Conservation (phyloP, 1,140 invertebrate genomes). For the Conus betulinus region DNA sequence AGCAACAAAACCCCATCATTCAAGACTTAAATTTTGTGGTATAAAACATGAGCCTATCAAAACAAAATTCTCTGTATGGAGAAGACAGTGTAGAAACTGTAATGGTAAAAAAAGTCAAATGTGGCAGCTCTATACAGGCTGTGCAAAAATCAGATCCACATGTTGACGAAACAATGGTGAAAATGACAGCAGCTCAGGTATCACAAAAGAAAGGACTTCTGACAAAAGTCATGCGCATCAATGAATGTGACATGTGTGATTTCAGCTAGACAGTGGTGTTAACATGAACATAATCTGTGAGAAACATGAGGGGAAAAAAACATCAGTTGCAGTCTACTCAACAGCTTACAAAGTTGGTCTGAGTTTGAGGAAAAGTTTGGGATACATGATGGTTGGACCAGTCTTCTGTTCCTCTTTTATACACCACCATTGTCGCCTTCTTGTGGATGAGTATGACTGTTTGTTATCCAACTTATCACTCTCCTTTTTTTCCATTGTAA, state of each 20-base stretch:
- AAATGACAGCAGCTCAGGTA: not conserved
- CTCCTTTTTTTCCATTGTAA: too few relatives aligned
- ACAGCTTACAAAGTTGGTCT: not conserved
- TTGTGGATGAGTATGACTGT: too few relatives aligned
- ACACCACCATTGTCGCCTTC: too few relatives aligned
- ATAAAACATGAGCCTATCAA: not conserved
- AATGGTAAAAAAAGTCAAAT: not conserved
- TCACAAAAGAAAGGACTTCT: not conserved
- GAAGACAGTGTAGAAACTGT: not conserved
- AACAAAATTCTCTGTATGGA: not conserved
- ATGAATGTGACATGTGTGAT: not conserved
- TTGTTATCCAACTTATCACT: too few relatives aligned
- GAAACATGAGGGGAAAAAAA: not conserved
- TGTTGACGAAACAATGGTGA: not conserved
- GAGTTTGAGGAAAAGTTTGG: too few relatives aligned
- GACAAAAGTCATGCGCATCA: not conserved
- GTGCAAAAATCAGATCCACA: not conserved
- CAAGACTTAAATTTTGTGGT: not conserved
- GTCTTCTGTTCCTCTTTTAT: too few relatives aligned
- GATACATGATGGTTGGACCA: too few relatives aligned
- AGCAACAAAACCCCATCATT: not conserved
- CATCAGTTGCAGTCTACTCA: not conserved
- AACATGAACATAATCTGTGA: slow-evolving; percentile 2
- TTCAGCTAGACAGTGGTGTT: not conserved
- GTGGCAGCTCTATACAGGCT: not conserved